Conservation (phyloP, 2,113 vertebrate species). For the Colius striatus region DNA sequence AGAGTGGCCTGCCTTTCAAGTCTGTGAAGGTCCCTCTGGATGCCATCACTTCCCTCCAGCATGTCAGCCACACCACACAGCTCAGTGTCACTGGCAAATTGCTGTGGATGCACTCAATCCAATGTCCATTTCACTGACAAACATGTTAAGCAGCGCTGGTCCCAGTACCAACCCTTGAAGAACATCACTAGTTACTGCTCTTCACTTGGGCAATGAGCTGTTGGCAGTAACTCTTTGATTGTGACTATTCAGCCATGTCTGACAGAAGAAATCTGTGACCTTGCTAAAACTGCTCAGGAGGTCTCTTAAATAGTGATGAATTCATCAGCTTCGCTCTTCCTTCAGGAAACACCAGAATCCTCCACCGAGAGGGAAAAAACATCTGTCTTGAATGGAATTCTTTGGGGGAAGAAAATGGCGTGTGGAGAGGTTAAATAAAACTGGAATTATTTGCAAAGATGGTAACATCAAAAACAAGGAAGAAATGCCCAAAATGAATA, state of each 20-base stretch:
- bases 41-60: neutral
- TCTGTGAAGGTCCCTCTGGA: neutral
- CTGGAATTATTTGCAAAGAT: neutral
- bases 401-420: neutral
- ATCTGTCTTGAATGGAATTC: neutral
- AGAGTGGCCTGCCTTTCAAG: neutral
- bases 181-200: neutral
- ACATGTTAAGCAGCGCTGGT: neutral
- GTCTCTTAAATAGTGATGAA: neutral
- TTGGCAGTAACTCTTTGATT: neutral
- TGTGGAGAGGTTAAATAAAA: neutral
- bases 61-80: neutral
- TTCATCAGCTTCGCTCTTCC: neutral
- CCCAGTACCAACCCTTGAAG: neutral
- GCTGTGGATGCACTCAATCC: neutral
- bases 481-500: neutral
- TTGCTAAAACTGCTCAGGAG: neutral
- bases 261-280: neutral
- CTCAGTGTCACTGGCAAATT: neutral
- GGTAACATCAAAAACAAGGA: slow-evolving; percentile 20
- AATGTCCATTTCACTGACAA: neutral
- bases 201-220: neutral
- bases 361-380: neutral
- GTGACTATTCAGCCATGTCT: neutral
- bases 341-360: neutral